A percentile compares a stretch with the other conserved stretches of the same genome.
Conservation (phyloP, 2,113 vertebrate genomes). For the Scytalopus superciliaris region DNA sequence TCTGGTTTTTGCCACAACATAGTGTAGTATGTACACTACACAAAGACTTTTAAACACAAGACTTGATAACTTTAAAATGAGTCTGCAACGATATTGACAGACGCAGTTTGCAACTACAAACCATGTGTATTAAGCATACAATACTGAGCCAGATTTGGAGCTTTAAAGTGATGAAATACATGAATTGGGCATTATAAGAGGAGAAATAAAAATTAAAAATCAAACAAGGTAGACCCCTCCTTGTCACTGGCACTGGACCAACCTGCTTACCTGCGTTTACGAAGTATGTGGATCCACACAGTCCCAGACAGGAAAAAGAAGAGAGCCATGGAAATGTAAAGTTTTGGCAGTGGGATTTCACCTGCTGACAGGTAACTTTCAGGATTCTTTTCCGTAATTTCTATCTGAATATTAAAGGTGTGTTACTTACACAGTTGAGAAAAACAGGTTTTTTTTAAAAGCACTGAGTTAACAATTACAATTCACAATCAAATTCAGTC, state of each 20-base stretch:
- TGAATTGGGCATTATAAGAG: not conserved
- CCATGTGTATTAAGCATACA: not conserved
- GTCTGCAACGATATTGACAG: not conserved
- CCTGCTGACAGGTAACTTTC: constrained; percentile 86
- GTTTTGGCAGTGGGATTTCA: constrained; percentile 86
- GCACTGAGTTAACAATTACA: not conserved
- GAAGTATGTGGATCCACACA: constrained; percentile 83
- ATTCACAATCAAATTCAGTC: not conserved
- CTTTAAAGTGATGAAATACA: not conserved
- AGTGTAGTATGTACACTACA: not conserved
- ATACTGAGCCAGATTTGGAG: not conserved
- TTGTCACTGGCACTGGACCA: not conserved
- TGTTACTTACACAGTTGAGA: not conserved
- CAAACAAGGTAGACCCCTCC: not conserved
- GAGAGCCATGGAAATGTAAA: constrained; percentile 85
- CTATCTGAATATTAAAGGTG: constrained; percentile 74
- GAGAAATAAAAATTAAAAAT: not conserved
- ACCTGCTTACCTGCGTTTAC: constrained; percentile 75
- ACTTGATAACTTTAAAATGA: not conserved
- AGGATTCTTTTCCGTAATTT: constrained; percentile 83
- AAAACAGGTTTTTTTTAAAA: not conserved
- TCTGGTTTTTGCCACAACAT: not conserved
- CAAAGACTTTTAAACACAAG: accelerated
- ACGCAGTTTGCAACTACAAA: not conserved
- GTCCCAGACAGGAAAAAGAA: constrained; percentile 84